Conservation (phyloP, 2,888 invertebrate genomes). For the Aplocera efformata region DNA sequence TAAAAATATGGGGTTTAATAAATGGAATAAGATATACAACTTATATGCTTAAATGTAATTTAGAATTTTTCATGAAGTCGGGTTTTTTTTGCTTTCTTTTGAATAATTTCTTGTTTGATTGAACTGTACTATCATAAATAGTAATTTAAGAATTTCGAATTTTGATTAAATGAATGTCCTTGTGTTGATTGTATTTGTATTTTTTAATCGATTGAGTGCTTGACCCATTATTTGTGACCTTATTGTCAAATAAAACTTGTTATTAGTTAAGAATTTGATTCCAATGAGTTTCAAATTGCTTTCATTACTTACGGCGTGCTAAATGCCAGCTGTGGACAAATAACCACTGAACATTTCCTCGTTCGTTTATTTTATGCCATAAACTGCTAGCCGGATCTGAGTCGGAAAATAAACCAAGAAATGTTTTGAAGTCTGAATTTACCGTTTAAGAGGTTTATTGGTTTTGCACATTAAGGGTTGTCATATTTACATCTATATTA, state of each 20-base stretch:
- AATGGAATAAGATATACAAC: too few relatives aligned
- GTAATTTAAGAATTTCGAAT: slow-evolving; percentile 22
- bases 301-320: too few relatives aligned
- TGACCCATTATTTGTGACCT: not conserved
- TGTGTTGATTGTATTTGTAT: slow-evolving; percentile 4
- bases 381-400: slow-evolving; percentile 15
- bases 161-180: slow-evolving; percentile 13
- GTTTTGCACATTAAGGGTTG: not conserved
- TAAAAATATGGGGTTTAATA: too few relatives aligned
- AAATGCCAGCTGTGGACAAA: not conserved
- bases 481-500: too few relatives aligned
- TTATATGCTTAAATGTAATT: too few relatives aligned
- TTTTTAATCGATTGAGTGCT: not conserved
- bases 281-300: too few relatives aligned
- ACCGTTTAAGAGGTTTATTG: slow-evolving; percentile 14
- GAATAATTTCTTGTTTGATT: too few relatives aligned
- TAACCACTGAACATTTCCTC: slow-evolving; percentile 3
- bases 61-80: too few relatives aligned
- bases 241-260: too few relatives aligned
- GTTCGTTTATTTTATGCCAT: slow-evolving; percentile 12
- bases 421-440: slow-evolving; percentile 21
- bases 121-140: too few relatives aligned
- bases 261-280: too few relatives aligned
- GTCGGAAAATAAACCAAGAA: slow-evolving; percentile 10
- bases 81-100: too few relatives aligned